A percentile compares a stretch with the other conserved stretches of the same genome.
Evolutionary conservation across 2,797 vertebrate genomes (phyloP).

Genomic region (Rhyacichthys aspro): DNA sequence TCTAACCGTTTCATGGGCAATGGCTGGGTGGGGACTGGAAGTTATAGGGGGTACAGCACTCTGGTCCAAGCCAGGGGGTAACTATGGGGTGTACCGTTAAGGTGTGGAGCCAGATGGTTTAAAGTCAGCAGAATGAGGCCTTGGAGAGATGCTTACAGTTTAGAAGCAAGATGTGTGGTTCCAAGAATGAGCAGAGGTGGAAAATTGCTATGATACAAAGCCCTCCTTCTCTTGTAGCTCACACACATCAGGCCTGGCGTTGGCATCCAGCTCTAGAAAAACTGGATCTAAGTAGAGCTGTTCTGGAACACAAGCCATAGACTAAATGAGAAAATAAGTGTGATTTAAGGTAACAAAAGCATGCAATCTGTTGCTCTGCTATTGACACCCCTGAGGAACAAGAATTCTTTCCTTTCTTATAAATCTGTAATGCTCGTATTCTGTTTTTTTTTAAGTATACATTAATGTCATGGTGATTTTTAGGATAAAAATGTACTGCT

Average conservation of each 20-base stretch:
- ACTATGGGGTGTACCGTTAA: constrained; percentile 22
- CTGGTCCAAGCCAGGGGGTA: neutral
- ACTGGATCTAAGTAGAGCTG: constrained; percentile 43
- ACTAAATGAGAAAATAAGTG: constrained; percentile 23
- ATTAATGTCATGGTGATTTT: no score
- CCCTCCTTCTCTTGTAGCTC: constrained; percentile 66
- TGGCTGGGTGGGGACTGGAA: constrained; percentile 39
- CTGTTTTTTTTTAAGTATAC: no score
- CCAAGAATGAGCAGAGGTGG: constrained; percentile 37
- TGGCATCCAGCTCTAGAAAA: constrained; percentile 51
- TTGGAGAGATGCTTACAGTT: constrained; percentile 19
- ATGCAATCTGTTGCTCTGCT: no score
- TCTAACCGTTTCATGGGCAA: constrained; percentile 57
- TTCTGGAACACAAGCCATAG: constrained; percentile 38
- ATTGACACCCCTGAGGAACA: no score
- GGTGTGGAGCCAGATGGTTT: constrained; percentile 34
- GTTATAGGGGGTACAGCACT: constrained; percentile 5
- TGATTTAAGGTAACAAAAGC: neutral
- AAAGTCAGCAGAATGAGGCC: constrained; percentile 21
- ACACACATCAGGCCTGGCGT: constrained; percentile 36
- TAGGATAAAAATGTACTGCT: no score
- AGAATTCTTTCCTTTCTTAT: no score
- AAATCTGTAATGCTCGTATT: no score
- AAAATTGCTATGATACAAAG: constrained; percentile 71
- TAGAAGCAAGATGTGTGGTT: constrained; percentile 28